Conservation (phyloP, 37 sponge, comb jelly and placozoan species). For the Oscarella lobularis region DNA sequence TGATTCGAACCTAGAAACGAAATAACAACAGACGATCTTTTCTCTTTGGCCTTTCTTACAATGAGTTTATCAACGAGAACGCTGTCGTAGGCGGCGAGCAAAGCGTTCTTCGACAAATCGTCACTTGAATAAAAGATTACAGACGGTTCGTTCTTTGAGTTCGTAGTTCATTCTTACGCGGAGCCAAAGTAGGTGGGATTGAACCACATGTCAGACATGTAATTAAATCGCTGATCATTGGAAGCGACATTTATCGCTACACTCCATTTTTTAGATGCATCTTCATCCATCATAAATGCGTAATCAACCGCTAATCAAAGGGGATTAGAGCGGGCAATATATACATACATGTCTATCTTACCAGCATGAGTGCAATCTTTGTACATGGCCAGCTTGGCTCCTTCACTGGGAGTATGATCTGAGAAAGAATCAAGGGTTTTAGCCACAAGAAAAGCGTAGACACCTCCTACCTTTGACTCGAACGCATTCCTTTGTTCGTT, state of each 20-base stretch:
- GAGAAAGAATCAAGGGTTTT: neutral
- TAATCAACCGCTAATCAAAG: neutral
- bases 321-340: neutral
- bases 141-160: neutral
- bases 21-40: too few species aligned
- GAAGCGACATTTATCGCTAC: neutral
- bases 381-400: neutral
- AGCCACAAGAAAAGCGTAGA: neutral
- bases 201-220: neutral
- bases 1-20: neutral
- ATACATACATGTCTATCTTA: neutral
- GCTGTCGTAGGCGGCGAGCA: neutral
- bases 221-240: neutral
- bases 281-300: neutral
- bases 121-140: neutral
- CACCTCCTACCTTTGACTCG: constrained; percentile 1
- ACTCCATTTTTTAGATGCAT: neutral
- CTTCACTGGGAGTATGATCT: neutral
- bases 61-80: neutral
- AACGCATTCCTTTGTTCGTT: neutral
- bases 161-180: neutral
- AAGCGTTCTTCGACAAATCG: neutral
- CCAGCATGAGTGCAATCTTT: neutral
- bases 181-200: neutral
- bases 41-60: neutral